Evolutionary conservation across 2,113 vertebrate species (phyloP).

Genomic region (Ranitomeya variabilis): DNA sequence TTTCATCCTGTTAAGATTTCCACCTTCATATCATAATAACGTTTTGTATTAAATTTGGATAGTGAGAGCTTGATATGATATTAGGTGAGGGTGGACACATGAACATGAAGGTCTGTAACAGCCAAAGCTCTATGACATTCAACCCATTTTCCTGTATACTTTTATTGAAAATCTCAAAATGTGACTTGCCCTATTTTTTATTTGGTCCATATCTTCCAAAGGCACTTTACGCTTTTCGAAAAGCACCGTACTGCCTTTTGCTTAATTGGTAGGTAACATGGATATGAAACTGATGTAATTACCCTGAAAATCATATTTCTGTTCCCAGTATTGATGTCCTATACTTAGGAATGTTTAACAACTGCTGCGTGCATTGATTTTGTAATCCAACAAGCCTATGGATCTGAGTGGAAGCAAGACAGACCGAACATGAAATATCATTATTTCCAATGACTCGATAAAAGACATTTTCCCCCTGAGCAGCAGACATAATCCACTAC

Average conservation of each 20-base stretch:
- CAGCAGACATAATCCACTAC: constrained; percentile 22
- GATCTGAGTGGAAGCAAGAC: not conserved
- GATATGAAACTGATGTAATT: constrained; percentile 24
- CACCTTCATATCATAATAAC: too few species aligned
- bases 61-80: too few species aligned
- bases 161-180: not conserved
- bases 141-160: too few species aligned
- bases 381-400: not conserved
- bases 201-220: not conserved
- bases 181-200: not conserved
- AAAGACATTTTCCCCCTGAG: not conserved
- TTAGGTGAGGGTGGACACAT: too few species aligned
- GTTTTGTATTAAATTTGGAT: too few species aligned
- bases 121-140: not conserved
- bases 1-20: too few species aligned
- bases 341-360: constrained; percentile 36
- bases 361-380: constrained; percentile 43
- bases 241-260: not conserved
- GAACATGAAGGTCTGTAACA: too few species aligned
- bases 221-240: not conserved
- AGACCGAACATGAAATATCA: constrained; percentile 1
- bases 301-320: constrained; percentile 26
- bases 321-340: constrained; percentile 31
- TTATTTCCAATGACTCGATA: constrained; percentile 22
- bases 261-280: constrained; percentile 27